Base-by-base conservation (phyloP, 92 coral and sea anemone genomes). In the Epizoanthus ramosus region DNA sequence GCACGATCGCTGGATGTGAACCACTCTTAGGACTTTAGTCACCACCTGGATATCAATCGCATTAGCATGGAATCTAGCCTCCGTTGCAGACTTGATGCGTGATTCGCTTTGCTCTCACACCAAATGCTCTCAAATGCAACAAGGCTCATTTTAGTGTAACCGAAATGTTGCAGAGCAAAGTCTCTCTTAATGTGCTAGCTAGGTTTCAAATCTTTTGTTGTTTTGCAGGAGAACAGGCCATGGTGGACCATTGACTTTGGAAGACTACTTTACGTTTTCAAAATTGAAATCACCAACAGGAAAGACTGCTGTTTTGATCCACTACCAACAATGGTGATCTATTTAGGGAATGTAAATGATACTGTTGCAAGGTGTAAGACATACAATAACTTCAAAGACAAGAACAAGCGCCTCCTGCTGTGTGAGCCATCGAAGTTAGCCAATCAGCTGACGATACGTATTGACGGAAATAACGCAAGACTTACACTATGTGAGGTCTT, bases 401-500 rank as follows among this genome's bases (percentile, higher is more conserved):
- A 84, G 33, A 58, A 66, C 45, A 43, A 37, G 15, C 74, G 75
- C 31, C 60, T 89, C 14, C 63, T 91, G 37, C 53, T 91, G 25
- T 91, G 94, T 50, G 86, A 91, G 14, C 90, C 90, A 19, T 76
- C 84, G 8, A 68, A 58, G n/a, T 60, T 31, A 81, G 87, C 90
- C 4, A 60, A 72, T 28, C 59, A 77, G 47, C 50, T 91, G 47
- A 83, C 92, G 19, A 73, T 91, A 71, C 54, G 68, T 15, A 67
- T 71, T 22, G 73, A 31, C 47, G 84, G 65, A 18, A 63, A 66
- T 15, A 43, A 79, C 17, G 61, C 19, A 18, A 70, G 43, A 8
- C 63, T 91, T 0, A 74, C 74, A 0, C 81, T 91, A 7, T 91
- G 94, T 37, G 94, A 91, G 60, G 94, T 91, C 58, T 33, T 83